These are phyloP conservation scores for Calidris pugnax DNA, from an alignment of 2,113 vertebrate genomes.

Conservation along the genomic window DNA sequence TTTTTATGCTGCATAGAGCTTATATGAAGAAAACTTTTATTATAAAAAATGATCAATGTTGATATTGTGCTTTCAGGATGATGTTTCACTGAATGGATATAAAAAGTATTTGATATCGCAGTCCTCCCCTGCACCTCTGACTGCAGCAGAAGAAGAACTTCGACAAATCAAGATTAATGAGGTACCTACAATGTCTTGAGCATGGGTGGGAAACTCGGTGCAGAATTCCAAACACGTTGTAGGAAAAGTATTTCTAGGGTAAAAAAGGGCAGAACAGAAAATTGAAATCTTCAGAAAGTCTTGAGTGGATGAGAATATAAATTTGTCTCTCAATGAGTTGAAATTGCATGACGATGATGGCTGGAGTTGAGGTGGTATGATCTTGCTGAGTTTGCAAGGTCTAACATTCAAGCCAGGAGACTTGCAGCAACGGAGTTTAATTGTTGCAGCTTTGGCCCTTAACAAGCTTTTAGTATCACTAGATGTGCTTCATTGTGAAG, in stretches of 20 bases:
- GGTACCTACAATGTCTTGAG: conserved; percentile 71
- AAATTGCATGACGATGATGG: not conserved
- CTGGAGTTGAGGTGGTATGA: not conserved
- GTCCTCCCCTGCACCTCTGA: conserved; percentile 89
- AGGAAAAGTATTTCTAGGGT: not conserved
- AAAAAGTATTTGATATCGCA: conserved; percentile 86
- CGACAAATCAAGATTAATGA: conserved; percentile 92
- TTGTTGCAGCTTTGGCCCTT: not conserved
- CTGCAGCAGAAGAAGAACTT: conserved; percentile 94
- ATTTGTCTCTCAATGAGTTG: not conserved
- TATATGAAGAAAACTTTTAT: not conserved
- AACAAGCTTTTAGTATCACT: not conserved
- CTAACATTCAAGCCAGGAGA: not conserved
- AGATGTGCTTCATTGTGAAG: not conserved
- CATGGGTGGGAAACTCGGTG: not conserved
- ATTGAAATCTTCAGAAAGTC: not conserved
- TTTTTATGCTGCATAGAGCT: not conserved
- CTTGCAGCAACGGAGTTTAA: not conserved
- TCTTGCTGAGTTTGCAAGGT: not conserved
- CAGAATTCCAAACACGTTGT: not conserved
- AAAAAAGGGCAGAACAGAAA: not conserved
- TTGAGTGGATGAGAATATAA: not conserved
- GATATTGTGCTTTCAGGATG: conserved; percentile 83
- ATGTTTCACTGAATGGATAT: conserved; percentile 90
- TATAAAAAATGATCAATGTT: not conserved